Conservation (phyloP, 2,888 invertebrate species). For the Lasioglossum malachurum region DNA sequence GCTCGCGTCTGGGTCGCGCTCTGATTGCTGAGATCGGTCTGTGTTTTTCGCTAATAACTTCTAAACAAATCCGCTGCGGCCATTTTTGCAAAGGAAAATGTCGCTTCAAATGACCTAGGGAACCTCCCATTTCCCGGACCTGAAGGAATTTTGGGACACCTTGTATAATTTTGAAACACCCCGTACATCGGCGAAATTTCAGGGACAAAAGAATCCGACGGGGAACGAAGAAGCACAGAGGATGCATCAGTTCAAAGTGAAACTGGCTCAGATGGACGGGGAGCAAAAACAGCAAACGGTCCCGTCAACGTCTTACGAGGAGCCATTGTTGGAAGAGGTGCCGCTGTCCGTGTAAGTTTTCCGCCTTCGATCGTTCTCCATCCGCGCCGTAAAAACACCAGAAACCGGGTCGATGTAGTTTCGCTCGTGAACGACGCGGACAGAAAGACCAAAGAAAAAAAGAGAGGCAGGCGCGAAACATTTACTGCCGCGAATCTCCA, state of each 20-base stretch:
- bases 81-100: too few species aligned
- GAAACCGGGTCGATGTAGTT: slow-evolving; percentile 8
- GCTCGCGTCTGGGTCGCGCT: too few species aligned
- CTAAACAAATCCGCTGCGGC: too few species aligned
- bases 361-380: too few species aligned
- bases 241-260: slow-evolving; percentile 74
- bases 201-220: slow-evolving; percentile 69
- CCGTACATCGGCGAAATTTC: background rate
- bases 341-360: slow-evolving; percentile 80
- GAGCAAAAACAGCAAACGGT: slow-evolving; percentile 68
- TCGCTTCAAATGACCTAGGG: too few species aligned
- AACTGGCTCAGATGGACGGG: slow-evolving; percentile 68
- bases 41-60: too few species aligned
- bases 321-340: slow-evolving; percentile 72
- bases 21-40: too few species aligned
- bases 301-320: slow-evolving; percentile 59
- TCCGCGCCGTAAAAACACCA: background rate
- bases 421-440: background rate
- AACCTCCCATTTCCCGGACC: too few species aligned
- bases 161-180: too few species aligned
- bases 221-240: slow-evolving; percentile 66
- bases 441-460: background rate
- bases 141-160: too few species aligned
- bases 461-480: background rate
- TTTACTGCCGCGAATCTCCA: background rate